Percentiles rank a stretch among this genome's conserved stretches.
phyloP scores from a whole-genome alignment of 2,797 vertebrate genomes.

The Morelia viridis region DNA sequence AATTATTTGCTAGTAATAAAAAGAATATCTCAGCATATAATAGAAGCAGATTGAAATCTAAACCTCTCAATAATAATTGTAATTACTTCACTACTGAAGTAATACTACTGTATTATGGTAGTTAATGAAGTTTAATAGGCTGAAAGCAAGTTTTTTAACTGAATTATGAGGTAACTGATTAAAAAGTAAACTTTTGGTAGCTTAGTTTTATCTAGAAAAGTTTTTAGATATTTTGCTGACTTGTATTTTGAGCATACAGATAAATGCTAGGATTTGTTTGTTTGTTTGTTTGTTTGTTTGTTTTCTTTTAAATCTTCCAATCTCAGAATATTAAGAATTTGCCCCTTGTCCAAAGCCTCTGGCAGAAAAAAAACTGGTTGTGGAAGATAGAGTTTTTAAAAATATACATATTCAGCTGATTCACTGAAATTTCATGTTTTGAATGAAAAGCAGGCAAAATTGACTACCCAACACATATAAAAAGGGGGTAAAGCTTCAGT shows the following conservation, averaged over 20 bases:
- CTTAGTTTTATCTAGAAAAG: not conserved
- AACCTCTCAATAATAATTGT: not conserved
- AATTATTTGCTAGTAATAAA: not conserved
- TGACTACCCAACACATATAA: not conserved
- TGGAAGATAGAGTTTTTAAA: not conserved
- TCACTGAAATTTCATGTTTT: not conserved
- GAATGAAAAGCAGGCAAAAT: slow-evolving; percentile 16
- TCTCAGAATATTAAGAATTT: not conserved
- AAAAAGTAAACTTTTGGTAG: not conserved
- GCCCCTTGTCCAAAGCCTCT: not conserved
- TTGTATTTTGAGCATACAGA: not conserved
- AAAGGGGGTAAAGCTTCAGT: not conserved
- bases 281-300: not conserved
- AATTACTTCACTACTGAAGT: not conserved
- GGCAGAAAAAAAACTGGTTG: not conserved
- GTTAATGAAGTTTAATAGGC: not conserved
- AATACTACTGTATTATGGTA: not conserved
- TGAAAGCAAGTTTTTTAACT: not conserved
- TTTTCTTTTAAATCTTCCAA: not conserved
- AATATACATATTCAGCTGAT: not conserved
- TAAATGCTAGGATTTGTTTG: too few relatives aligned
- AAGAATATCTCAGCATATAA: not conserved
- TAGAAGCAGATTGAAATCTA: not conserved
- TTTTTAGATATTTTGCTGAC: not conserved
- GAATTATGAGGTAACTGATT: not conserved